phyloP scores from a whole-genome alignment of 2,888 invertebrate genomes.

The Tiliacea citrago region DNA sequence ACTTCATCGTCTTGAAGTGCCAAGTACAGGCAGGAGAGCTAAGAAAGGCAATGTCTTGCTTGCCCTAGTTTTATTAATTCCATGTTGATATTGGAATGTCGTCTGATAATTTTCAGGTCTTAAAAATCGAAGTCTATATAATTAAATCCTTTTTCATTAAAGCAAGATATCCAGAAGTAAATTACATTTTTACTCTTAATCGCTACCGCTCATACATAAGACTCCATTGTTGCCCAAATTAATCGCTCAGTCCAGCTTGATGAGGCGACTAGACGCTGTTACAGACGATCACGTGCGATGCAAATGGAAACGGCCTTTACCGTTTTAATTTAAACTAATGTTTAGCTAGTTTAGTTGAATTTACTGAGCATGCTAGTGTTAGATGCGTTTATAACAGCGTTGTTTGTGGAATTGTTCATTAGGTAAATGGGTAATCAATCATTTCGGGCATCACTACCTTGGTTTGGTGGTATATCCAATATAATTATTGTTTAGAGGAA shows the following conservation, averaged over 20 bases:
- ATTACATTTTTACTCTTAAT: background rate
- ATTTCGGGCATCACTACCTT: background rate
- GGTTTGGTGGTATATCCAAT: background rate
- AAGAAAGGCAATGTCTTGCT: too few species aligned
- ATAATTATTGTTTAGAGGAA: background rate
- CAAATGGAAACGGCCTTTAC: slow-evolving; percentile 88
- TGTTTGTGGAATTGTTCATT: slow-evolving; percentile 53
- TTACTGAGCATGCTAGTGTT: slow-evolving; percentile 55
- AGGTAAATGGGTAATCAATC: slow-evolving; percentile 25
- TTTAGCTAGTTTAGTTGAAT: slow-evolving; percentile 75
- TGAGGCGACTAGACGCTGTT: slow-evolving; percentile 86
- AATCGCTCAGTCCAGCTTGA: slow-evolving; percentile 81
- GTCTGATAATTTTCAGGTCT: background rate
- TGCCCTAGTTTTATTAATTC: background rate
- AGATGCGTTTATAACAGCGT: slow-evolving; percentile 58
- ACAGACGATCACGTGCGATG: slow-evolving; percentile 89
- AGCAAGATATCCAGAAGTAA: background rate
- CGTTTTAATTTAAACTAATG: slow-evolving; percentile 79
- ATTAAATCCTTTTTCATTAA: background rate
- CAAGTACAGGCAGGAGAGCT: background rate
- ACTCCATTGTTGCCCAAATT: slow-evolving; percentile 77
- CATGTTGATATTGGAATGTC: background rate
- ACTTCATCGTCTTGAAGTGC: background rate
- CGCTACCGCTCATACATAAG: slow-evolving; percentile 66
- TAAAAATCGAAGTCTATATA: background rate